Base-by-base conservation (phyloP, 2,113 vertebrate genomes). In the Mormoops blainvillei region DNA sequence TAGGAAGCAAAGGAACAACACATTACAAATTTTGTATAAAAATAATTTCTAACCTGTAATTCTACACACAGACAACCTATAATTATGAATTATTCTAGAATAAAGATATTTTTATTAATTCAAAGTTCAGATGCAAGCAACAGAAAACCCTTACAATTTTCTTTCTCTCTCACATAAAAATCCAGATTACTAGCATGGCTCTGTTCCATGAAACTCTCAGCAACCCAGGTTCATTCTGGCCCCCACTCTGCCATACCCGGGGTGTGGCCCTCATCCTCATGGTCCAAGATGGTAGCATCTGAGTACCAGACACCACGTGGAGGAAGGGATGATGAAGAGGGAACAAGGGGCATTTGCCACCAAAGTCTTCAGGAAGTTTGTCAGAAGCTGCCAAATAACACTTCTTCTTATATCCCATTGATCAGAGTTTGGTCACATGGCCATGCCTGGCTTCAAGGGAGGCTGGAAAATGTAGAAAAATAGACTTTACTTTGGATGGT, bases 131-230 rank as follows among this genome's bases (percentile, higher is more conserved):
- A 93, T 71, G 71, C 78, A 95, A 95, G 43, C 20, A 77, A 93
- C 71, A 89, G 86, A 93, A 91, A 93, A 45, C 78, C 52, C 80
- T 93, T 92, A 92, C 5, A 87, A 48, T 54, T 87, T 91, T 78
- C 43, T 86, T 83, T 89, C 45, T 85, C 38, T 61, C 22, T 83
- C 85, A 77, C 16, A 43, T 68, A 68, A 61, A 92, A 77, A 43
- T 92, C 58, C 61, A 84, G 58, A 28, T 93, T 71, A 81, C 43
- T 65, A 19, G 61, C 89, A 28, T 76, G 70, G 26, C 50, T 89
- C 43, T 78, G 41, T 77, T 77, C 43, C 61, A 45, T 54, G 78
- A 84, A 84, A 94, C 3, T 18, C 48, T 68, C 18, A 89, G 54
- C 54, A 65, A 67, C 26, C 12, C 38, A 28, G 77, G 43, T 77